These are phyloP conservation scores for Ruditapes philippinarum DNA, from an alignment of 1,140 invertebrate species.

Conservation along the genomic window DNA sequence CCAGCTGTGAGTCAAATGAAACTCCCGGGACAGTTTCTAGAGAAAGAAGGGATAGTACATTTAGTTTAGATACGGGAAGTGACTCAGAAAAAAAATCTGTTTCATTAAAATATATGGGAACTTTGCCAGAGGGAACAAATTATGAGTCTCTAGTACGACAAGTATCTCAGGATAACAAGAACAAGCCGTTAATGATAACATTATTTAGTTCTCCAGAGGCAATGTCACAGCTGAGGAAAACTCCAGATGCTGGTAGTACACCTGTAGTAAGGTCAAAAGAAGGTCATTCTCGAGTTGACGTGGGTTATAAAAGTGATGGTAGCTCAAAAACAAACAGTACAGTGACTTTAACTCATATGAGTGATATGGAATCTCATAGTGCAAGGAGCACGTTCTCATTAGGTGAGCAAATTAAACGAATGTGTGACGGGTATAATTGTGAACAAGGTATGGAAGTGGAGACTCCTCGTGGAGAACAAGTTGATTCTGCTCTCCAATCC, in stretches of 20 bases:
- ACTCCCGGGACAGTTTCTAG: not conserved
- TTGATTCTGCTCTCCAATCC: not conserved
- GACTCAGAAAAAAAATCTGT: constrained; percentile 53
- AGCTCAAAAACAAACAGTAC: constrained; percentile 54
- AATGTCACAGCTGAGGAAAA: constrained; percentile 27
- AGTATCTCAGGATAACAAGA: constrained; percentile 52
- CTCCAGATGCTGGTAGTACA: constrained; percentile 30
- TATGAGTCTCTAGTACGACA: constrained; percentile 49
- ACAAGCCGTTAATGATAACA: constrained; percentile 53
- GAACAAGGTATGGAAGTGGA: constrained; percentile 18
- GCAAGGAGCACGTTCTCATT: constrained; percentile 53
- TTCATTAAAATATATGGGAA: constrained; percentile 65
- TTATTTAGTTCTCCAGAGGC: constrained; percentile 57
- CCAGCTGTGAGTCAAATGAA: constrained; percentile 17
- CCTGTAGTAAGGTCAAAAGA: not conserved
- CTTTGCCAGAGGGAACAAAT: constrained; percentile 47
- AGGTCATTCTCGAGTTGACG: not conserved
- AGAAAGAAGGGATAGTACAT: constrained; percentile 40
- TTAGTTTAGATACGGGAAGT: constrained; percentile 58
- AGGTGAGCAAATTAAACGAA: constrained; percentile 58
- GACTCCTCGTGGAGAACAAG: not conserved
- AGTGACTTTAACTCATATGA: constrained; percentile 37
- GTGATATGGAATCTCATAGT: constrained; percentile 51
- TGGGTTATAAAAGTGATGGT: constrained; percentile 49
- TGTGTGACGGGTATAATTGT: constrained; percentile 55